Base-by-base conservation (phyloP, 2,888 invertebrate genomes). In the Pristionchus arcanus region DNA sequence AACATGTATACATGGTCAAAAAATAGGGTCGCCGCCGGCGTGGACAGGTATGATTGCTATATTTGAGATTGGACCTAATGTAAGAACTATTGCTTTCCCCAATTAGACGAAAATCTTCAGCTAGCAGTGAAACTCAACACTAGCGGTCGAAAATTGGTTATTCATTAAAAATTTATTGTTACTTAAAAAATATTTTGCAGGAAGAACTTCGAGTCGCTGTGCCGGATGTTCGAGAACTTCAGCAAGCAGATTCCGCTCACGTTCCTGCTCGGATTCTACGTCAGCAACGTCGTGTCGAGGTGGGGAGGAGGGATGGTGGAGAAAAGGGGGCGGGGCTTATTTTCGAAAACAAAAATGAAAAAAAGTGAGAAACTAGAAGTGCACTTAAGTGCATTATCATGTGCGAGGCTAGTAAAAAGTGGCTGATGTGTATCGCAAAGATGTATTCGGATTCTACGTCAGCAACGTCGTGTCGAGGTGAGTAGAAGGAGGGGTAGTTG, bases 381-480 rank as follows among this genome's bases (percentile, higher is more conserved):
- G n/a, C n/a, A n/a, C n/a, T n/a, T n/a, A n/a, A n/a, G n/a, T n/a
- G n/a, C n/a, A n/a, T n/a, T n/a, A n/a, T n/a, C n/a, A n/a, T n/a
- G n/a, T n/a, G n/a, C n/a, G n/a, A n/a, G n/a, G n/a, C n/a, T n/a
- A n/a, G n/a, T n/a, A n/a, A n/a, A n/a, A n/a, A n/a, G n/a, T n/a
- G n/a, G n/a, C n/a, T n/a, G n/a, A n/a, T n/a, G n/a, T n/a, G n/a
- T n/a, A n/a, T n/a, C n/a, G n/a, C n/a, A n/a, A n/a, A n/a, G n/a
- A n/a, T n/a, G n/a, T n/a, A n/a, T n/a, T 94, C 15, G 94, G 93
- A 53, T 93, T 94, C 90, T 94, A 93, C 90, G 93, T 94, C 16
- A 92, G 92, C 0, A 92, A 93, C 77, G 93, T 94, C 19, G 93
- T 93, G 37, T 91, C 92, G 5, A 91, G 93, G 93, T 92, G 37